Evolutionary conservation across 2,888 invertebrate species (phyloP), one percentile per base, ranked within the genome.

Genomic region (Slavum lentiscoides): DNA sequence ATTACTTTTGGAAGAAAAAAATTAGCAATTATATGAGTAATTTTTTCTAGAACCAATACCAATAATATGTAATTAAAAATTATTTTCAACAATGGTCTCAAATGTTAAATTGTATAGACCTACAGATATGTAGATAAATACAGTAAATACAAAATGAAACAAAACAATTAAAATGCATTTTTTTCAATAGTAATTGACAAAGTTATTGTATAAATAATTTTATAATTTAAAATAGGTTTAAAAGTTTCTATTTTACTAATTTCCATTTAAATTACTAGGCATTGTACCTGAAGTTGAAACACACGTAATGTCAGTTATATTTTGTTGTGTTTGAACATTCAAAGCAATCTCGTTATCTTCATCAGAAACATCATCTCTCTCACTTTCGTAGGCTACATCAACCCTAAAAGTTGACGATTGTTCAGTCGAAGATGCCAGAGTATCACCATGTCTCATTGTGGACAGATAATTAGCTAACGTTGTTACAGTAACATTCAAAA

Each of bases 401-500:
- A 21, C 70, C 43, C 53, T 70, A 72, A 64, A 70, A 9, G 62
- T 15, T 58, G 80, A 58, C 43, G 70, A 58, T 39, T 64, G 70
- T 43, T 77, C 61, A 23, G 37, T 55, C 0, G 58, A 9, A 23
- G 21, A 19, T 1, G 64, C 21, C 13, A 68, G 49, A 59, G 62
- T 39, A 53, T 83, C 84, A 15, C 83, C 83, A 69, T 84, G 84
- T 21, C 89, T 88, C 84, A 90, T 87, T 66, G 90, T 90, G 84
- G 90, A 89, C 84, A 91, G 85, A 85, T 93, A 93, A 49, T 92
- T 92, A 5, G 92, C 91, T 73, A 93, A 87, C 83, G 92, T 92
- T 84, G 91, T 91, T 82, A 92, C 92, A 83, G 92, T 91, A 74
- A 93, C 93, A 84, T 93, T 93, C 55, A 93, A 87, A 85, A 92